Percentiles rank a stretch among this genome's conserved stretches.
Conservation (phyloP, 2,113 vertebrate genomes). For the Leptocoma aspasia region DNA sequence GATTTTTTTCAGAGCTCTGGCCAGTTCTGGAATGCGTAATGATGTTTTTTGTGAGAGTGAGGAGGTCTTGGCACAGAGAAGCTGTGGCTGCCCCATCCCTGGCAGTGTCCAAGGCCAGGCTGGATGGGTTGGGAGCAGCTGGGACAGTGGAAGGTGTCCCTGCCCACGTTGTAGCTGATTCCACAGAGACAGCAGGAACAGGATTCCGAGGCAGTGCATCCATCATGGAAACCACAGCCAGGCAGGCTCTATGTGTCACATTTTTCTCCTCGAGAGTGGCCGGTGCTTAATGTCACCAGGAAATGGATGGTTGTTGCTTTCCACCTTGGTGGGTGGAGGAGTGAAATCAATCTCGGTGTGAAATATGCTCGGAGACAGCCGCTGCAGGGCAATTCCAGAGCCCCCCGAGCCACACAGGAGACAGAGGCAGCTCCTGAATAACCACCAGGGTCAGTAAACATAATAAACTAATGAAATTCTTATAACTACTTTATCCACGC, state of each 20-base stretch:
- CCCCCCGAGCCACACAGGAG: not conserved
- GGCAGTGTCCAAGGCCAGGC: not conserved
- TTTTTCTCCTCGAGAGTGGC: constrained; percentile 2
- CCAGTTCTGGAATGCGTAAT: not conserved
- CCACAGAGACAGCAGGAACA: not conserved
- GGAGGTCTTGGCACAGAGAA: not conserved
- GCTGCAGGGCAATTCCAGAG: not conserved
- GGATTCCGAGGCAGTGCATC: not conserved
- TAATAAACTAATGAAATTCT: not conserved
- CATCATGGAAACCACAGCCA: not conserved
- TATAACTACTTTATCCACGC: not conserved
- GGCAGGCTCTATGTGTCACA: not conserved
- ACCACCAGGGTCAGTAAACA: not conserved
- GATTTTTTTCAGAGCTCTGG: not conserved
- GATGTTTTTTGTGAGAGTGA: not conserved
- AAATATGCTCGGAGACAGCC: not conserved
- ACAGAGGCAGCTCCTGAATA: not conserved
- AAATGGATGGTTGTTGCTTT: not conserved
- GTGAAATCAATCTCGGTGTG: not conserved
- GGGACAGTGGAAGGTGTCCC: not conserved
- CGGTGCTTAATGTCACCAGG: not conserved
- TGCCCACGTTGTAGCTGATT: not conserved
- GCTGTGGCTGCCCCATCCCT: not conserved
- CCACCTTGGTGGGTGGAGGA: not conserved
- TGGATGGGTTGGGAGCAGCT: not conserved